Evolutionary conservation across 2,113 vertebrate genomes (phyloP), one percentile per base, ranked within the genome.

Genomic region (Pyrgilauda ruficollis): DNA sequence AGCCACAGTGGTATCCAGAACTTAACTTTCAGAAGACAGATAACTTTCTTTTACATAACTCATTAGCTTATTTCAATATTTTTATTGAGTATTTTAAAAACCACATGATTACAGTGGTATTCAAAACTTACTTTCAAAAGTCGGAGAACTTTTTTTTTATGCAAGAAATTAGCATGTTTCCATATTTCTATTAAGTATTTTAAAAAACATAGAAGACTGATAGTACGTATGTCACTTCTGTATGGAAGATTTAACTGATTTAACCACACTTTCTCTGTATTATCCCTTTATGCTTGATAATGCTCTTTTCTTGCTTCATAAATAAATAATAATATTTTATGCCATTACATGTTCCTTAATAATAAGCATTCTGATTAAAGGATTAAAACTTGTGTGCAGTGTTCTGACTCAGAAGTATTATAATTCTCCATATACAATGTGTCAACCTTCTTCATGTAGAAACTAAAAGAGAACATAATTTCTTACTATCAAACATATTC

Each of bases 401-500:
- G 22, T 33, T 68, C 81, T 27, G 39, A 93, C 61, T 72, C 55
- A 53, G 73, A 86, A 64, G 50, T 47, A 26, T 63, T 93, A 12
- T 70, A 50, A 84, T 46, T 95, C 86, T 95, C 89, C 50, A 61
- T 53, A 58, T 37, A 67, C 39, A 72, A 76, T 30, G 44, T 13
- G 59, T 78, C 64, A 95, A 95, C 89, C 31, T 69, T 44, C 68
- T 77, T 93, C 86, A n/a, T 4, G 5, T 12, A 61, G 90, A 94
- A 95, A 85, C 91, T 67, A 97, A 95, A 91, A 88, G 90, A 93
- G 27, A 56, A 76, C 66, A 30, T 94, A 82, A 91, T 68, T 80
- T 86, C 90, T 93, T 89, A 74, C 87, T 82, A 91, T 84, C 82
- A 26, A 92, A 91, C 84, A 89, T 61, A 95, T 94, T 95, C 86